Evolutionary conservation across 2,797 vertebrate genomes (phyloP).

Genomic region (Macropus fuliginosus): DNA sequence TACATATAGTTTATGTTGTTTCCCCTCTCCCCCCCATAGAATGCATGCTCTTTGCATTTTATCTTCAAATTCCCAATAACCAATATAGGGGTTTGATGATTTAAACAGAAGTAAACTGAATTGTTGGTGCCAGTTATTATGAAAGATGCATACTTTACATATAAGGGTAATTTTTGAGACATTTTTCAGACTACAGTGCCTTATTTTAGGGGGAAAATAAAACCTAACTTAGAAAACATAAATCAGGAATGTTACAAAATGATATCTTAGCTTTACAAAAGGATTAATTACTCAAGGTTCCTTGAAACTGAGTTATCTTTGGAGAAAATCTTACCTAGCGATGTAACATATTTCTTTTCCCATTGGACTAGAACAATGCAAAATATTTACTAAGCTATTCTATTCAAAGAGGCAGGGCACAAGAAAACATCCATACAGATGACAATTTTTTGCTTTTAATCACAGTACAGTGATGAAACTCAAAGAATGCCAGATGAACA

Average conservation of each 20-base stretch:
- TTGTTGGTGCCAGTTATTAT: background rate
- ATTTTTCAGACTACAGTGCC: background rate
- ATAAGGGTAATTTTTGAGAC: background rate
- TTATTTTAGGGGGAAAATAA: background rate
- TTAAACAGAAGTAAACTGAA: background rate
- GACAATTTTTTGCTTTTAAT: slow-evolving; percentile 11
- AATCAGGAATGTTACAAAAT: background rate
- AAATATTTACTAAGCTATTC: slow-evolving; percentile 11
- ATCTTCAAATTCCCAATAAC: background rate
- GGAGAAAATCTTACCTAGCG: slow-evolving; percentile 18
- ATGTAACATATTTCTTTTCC: background rate
- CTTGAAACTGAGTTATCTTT: background rate
- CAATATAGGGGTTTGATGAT: background rate
- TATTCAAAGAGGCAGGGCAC: slow-evolving; percentile 3
- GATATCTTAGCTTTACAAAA: slow-evolving; percentile 34
- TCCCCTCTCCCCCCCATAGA: background rate
- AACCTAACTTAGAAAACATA: background rate
- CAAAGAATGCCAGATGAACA: background rate
- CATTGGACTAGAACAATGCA: background rate
- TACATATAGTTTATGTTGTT: background rate
- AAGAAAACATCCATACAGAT: slow-evolving; percentile 7
- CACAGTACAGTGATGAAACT: background rate
- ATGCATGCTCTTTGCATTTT: background rate
- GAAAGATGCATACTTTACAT: background rate
- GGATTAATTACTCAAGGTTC: background rate